Percentiles rank a stretch among this genome's conserved stretches.
Evolutionary conservation across 2,113 vertebrate genomes (phyloP).

Genomic region (Prunella himalayana): DNA sequence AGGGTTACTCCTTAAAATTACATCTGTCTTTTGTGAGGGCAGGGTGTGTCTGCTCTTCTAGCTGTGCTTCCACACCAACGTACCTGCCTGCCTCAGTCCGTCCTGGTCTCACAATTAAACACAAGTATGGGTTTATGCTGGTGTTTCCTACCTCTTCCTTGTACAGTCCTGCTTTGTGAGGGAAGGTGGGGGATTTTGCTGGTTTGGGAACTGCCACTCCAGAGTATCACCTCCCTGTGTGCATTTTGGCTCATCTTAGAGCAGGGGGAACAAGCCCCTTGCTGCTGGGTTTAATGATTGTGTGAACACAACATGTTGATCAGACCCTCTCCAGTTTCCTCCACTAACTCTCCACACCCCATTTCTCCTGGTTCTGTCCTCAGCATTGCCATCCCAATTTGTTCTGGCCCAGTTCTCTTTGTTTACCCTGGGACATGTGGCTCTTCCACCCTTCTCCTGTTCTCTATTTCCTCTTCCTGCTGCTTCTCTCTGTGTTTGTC

Average conservation of each 20-base stretch:
- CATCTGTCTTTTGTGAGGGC: not conserved
- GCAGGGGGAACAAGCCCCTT: not conserved
- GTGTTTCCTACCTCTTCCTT: constrained; percentile 28
- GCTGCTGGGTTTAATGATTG: not conserved
- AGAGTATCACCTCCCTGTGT: not conserved
- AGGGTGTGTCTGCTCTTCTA: constrained; percentile 13
- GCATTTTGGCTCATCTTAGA: not conserved
- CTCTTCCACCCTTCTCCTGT: not conserved
- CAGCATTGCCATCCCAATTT: not conserved
- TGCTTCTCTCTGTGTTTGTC: not conserved
- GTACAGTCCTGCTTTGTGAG: not conserved
- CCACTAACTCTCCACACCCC: fast-evolving
- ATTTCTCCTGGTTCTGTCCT: not conserved
- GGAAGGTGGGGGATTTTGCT: not conserved
- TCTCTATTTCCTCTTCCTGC: not conserved
- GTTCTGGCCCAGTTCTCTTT: not conserved
- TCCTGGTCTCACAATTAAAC: constrained; percentile 50
- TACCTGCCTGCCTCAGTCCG: constrained; percentile 19
- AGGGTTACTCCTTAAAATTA: not conserved
- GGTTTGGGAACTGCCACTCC: not conserved
- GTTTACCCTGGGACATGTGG: not conserved
- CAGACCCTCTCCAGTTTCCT: not conserved
- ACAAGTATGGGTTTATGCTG: constrained; percentile 9
- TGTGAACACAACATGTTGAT: not conserved
- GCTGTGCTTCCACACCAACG: constrained; percentile 30